These are phyloP conservation scores for Bombus superbus DNA, from an alignment of 1,140 invertebrate genomes.

Conservation along the genomic window DNA sequence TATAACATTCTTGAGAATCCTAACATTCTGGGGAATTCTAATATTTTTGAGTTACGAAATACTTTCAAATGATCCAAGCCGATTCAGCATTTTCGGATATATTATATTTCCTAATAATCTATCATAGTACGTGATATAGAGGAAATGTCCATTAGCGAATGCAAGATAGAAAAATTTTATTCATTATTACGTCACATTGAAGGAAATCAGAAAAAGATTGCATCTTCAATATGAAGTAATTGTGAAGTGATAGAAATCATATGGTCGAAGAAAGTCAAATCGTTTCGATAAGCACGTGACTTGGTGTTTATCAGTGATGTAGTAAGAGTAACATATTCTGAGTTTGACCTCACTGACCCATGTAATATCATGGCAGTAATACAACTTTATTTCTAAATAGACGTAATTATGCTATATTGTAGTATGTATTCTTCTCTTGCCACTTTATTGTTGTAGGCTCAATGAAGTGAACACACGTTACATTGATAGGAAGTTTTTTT, in stretches of 20 bases:
- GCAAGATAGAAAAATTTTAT: background rate
- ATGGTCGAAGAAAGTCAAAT: slow-evolving; percentile 27
- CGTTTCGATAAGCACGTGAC: slow-evolving; percentile 39
- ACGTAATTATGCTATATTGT: background rate
- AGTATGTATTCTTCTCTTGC: background rate
- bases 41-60: background rate
- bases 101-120: background rate
- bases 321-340: slow-evolving; percentile 64
- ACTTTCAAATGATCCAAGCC: background rate
- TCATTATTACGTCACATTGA: background rate
- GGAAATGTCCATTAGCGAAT: no score
- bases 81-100: background rate
- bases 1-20: background rate
- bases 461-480: background rate
- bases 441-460: background rate
- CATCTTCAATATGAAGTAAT: background rate
- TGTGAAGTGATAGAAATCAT: background rate
- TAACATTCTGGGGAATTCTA: background rate
- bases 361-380: slow-evolving; percentile 24
- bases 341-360: slow-evolving; percentile 51
- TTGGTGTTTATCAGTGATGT: slow-evolving; percentile 71
- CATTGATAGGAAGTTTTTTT: background rate
- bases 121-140: no score
- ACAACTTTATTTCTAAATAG: background rate
- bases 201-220: background rate